These are phyloP conservation scores for Lasioglossum pauxillum DNA, from an alignment of 2,888 invertebrate genomes.

Conservation along the genomic window DNA sequence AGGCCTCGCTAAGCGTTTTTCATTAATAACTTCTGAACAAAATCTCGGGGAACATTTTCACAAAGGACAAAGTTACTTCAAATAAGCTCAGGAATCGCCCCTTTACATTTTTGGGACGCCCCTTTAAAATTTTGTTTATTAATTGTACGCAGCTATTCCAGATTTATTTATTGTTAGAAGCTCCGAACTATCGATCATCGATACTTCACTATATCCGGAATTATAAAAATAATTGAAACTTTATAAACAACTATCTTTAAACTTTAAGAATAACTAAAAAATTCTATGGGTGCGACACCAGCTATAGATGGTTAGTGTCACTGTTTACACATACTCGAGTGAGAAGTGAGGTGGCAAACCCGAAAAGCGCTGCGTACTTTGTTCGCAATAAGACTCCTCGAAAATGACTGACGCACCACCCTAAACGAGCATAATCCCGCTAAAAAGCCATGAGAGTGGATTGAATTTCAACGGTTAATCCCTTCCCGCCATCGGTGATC, in stretches of 20 bases:
- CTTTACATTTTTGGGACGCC: too few relatives aligned
- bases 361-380: not conserved
- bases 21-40: too few relatives aligned
- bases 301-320: too few relatives aligned
- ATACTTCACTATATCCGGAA: too few relatives aligned
- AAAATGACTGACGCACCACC: conserved; percentile 18
- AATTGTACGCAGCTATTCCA: too few relatives aligned
- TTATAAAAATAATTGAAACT: not conserved
- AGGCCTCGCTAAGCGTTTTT: too few relatives aligned
- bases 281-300: not conserved
- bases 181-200: too few relatives aligned
- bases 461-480: conserved; percentile 54
- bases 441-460: conserved; percentile 48
- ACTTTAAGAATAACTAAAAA: not conserved
- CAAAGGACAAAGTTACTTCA: too few relatives aligned
- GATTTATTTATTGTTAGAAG: too few relatives aligned
- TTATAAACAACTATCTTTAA: not conserved
- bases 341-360: not conserved
- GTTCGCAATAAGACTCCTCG: not conserved
- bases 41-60: too few relatives aligned
- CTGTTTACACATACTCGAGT: not conserved
- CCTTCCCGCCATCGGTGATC: conserved; percentile 24
- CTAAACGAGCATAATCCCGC: conserved; percentile 28
- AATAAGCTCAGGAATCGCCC: too few relatives aligned
- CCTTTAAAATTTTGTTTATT: too few relatives aligned